Conservation (phyloP, 2,797 vertebrate genomes). For the Pygocentrus nattereri region DNA sequence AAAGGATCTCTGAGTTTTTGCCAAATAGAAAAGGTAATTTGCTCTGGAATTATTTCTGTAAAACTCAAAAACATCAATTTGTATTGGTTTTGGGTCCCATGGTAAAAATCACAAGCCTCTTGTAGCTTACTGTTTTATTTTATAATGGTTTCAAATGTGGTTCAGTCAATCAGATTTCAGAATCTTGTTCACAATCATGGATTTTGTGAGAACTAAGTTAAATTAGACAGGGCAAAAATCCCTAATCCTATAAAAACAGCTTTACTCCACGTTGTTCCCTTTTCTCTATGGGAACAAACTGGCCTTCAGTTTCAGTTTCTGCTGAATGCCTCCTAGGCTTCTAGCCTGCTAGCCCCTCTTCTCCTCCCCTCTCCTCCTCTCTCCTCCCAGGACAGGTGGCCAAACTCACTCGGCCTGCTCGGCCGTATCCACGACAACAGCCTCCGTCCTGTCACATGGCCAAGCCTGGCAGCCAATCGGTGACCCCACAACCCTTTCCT, state of each 20-base stretch:
- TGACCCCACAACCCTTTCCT: conserved; percentile 43
- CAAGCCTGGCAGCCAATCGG: conserved; percentile 58
- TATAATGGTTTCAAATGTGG: no score
- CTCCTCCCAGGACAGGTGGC: conserved; percentile 55
- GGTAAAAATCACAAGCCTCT: no score
- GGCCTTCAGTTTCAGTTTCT: neutral
- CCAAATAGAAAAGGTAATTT: no score
- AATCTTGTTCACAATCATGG: no score
- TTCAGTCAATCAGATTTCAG: no score
- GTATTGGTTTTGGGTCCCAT: no score
- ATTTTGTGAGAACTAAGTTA: no score
- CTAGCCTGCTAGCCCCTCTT: conserved; percentile 38
- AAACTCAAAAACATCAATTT: no score
- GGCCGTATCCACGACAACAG: conserved; percentile 44
- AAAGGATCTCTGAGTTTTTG: no score
- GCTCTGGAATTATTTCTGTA: no score
- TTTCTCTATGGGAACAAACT: neutral
- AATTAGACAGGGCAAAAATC: no score
- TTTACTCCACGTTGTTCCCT: neutral
- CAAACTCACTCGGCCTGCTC: conserved; percentile 36
- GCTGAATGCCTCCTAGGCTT: conserved; percentile 7
- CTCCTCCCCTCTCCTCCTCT: conserved; percentile 61
- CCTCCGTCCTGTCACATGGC: conserved; percentile 45
- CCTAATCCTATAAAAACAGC: neutral
- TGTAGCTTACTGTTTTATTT: no score